Evolutionary conservation across 2,113 vertebrate species (phyloP).

Genomic region (Vulpes ferrilata): DNA sequence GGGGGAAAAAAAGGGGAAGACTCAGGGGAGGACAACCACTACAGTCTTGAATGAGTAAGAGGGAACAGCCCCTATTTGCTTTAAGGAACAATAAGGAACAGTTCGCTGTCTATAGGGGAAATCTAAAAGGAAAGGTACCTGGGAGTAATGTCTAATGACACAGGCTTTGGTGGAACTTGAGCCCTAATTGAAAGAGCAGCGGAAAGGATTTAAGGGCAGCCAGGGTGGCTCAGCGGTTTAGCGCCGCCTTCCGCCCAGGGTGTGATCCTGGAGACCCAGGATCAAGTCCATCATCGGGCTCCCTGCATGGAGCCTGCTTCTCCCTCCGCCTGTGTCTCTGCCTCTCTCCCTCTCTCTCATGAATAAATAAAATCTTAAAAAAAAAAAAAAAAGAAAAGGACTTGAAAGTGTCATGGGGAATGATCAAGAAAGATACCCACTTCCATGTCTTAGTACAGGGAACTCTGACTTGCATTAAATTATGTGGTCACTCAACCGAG

Average conservation of each 20-base stretch:
- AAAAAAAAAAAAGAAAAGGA: neutral
- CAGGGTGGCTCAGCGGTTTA: no score
- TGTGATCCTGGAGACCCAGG: no score
- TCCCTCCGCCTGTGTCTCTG: no score
- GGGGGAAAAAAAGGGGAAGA: neutral
- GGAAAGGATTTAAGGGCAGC: neutral
- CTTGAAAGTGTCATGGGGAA: neutral
- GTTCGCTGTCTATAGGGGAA: neutral
- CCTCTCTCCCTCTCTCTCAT: no score
- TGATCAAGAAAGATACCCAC: neutral
- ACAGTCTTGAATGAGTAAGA: neutral
- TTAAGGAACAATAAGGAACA: neutral
- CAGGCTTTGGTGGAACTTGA: neutral
- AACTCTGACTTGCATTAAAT: neutral
- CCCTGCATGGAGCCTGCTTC: no score
- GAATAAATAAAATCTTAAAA: no score
- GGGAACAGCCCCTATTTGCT: neutral
- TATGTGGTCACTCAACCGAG: neutral
- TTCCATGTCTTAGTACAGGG: neutral
- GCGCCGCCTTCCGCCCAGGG: no score
- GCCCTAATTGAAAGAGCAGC: neutral
- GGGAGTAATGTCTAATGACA: neutral
- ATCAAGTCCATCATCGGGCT: fast-evolving
- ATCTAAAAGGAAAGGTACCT: neutral
- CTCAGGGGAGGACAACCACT: neutral